Evolutionary conservation across 2,113 vertebrate genomes (phyloP).

Genomic region (Sclerurus mexicanus): DNA sequence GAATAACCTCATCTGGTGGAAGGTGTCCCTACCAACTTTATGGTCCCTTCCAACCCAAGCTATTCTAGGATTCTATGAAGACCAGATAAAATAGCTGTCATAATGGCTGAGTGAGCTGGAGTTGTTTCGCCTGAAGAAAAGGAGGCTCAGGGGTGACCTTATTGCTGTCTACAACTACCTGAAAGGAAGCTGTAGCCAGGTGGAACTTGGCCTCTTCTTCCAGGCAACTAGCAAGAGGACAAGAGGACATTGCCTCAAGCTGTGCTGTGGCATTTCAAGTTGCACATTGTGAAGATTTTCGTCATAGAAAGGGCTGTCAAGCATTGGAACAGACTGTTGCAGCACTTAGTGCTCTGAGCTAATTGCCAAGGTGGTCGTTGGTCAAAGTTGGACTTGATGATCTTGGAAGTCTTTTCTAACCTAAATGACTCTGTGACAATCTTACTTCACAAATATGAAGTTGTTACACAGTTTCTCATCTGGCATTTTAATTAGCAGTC

Average conservation of each 20-base stretch:
- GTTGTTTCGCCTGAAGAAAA: neutral
- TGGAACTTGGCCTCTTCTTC: neutral
- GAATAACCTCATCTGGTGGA: neutral
- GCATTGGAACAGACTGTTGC: neutral
- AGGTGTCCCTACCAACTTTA: neutral
- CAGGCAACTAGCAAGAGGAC: fast-evolving
- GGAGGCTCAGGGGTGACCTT: fast-evolving
- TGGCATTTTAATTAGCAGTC: neutral
- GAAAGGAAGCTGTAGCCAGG: neutral
- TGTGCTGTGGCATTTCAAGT: neutral
- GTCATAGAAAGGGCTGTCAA: neutral
- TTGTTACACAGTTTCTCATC: neutral
- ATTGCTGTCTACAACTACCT: neutral
- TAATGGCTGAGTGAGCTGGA: neutral
- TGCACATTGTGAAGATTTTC: fast-evolving
- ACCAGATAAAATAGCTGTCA: neutral
- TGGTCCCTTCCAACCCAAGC: neutral
- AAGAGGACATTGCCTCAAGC: neutral
- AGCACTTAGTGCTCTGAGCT: neutral
- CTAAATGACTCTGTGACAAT: neutral
- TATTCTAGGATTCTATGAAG: neutral
- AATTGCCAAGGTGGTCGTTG: neutral
- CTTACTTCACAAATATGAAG: neutral
- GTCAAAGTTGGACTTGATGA: neutral
- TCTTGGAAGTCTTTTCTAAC: neutral